phyloP scores from a whole-genome alignment of 1,140 invertebrate genomes.

The Diachasmimorpha longicaudata region DNA sequence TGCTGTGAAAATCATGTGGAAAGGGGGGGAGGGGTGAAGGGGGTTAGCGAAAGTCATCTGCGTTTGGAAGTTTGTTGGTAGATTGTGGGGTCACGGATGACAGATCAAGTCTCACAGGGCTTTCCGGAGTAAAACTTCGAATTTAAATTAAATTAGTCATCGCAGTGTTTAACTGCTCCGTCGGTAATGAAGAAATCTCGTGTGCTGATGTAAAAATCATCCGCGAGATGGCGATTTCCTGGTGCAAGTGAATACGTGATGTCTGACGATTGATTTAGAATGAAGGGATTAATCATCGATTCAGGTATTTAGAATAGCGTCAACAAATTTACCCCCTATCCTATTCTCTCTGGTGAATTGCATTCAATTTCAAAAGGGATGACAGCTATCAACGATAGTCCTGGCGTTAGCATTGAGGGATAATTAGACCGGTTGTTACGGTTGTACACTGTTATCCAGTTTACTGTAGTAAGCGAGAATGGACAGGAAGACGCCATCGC shows the following conservation, averaged over 20 bases:
- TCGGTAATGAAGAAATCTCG: not conserved
- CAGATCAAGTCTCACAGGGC: not conserved
- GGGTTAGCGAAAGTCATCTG: not conserved
- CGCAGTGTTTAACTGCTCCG: no score
- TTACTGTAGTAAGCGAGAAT: constrained; percentile 4
- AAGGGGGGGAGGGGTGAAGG: no score
- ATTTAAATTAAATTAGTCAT: not conserved
- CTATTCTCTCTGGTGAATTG: not conserved
- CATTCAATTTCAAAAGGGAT: not conserved
- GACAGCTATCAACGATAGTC: not conserved
- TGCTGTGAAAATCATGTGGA: not conserved
- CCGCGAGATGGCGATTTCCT: not conserved
- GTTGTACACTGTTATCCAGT: not conserved
- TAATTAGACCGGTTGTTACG: not conserved
- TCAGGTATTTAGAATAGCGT: not conserved
- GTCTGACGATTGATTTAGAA: not conserved
- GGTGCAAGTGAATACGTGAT: not conserved
- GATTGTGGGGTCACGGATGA: not conserved
- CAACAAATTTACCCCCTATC: not conserved
- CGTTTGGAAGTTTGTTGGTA: not conserved
- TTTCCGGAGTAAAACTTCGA: not conserved
- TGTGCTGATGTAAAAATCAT: not conserved
- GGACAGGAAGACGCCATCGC: constrained; percentile 4
- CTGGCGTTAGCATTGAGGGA: not conserved
- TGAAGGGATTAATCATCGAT: not conserved